Conservation (phyloP, 2,113 vertebrate species). For the Lycaon pictus region DNA sequence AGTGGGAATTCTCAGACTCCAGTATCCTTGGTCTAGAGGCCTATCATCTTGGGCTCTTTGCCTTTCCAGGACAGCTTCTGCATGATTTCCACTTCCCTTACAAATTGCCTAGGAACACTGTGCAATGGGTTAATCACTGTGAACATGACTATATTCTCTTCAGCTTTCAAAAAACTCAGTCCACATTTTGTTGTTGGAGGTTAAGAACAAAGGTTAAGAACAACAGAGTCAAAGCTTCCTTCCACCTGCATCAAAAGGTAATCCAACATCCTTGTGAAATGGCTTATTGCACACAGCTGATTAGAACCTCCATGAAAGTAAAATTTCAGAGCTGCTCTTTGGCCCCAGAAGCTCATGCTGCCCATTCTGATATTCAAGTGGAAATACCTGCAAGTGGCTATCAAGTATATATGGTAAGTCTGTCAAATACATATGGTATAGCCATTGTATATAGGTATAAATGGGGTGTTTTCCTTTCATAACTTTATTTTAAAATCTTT, state of each 20-base stretch:
- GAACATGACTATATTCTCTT: not conserved
- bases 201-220: slow-evolving; percentile 12
- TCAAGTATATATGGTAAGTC: not conserved
- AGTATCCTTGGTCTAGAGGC: not conserved
- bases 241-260: not conserved
- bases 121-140: not conserved
- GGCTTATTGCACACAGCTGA: not conserved
- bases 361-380: not conserved
- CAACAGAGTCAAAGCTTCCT: not conserved
- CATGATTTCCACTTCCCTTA: not conserved
- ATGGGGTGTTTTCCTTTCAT: not conserved
- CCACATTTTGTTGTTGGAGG: not conserved
- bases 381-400: not conserved
- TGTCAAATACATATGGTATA: not conserved
- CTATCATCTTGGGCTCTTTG: not conserved
- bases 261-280: not conserved
- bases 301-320: not conserved
- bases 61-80: not conserved
- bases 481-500: slow-evolving; percentile 45
- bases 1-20: not conserved
- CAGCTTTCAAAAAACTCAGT: slow-evolving; percentile 21
- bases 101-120: slow-evolving; percentile 30
- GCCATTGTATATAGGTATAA: not conserved
- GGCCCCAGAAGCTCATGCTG: not conserved
- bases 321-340: not conserved